Evolutionary conservation across 2,113 vertebrate genomes (phyloP).

Genomic region (Copsychus sechellarum): DNA sequence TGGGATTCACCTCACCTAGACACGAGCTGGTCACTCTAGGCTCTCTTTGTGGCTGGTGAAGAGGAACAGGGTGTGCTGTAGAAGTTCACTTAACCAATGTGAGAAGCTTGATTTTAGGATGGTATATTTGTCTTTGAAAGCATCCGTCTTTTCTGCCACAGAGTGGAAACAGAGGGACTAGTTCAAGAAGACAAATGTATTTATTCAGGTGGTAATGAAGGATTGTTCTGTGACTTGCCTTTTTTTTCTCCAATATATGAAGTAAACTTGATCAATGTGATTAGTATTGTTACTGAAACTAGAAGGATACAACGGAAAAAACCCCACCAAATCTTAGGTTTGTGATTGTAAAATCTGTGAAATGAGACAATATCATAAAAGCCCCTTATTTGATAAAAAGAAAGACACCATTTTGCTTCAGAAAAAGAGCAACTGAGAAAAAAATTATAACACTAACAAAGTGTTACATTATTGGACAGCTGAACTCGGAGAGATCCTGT

Average conservation of each 20-base stretch:
- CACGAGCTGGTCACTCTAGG: not conserved
- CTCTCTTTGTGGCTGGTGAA: not conserved
- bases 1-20: not conserved
- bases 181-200: not conserved
- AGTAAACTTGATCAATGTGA: not conserved
- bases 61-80: not conserved
- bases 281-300: not conserved
- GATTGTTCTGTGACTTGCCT: not conserved
- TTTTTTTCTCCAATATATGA: not conserved
- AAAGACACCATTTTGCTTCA: not conserved
- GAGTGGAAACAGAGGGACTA: not conserved
- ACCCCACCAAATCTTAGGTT: not conserved
- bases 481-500: not conserved
- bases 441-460: not conserved
- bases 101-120: not conserved
- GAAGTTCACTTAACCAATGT: not conserved
- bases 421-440: not conserved
- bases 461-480: not conserved
- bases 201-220: not conserved
- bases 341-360: not conserved
- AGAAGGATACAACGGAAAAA: rapidly evolving
- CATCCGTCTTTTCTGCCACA: not conserved
- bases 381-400: not conserved
- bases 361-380: not conserved
- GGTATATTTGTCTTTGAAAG: not conserved